Conservation (phyloP, 2,797 vertebrate genomes). For the Miichthys miiuy region DNA sequence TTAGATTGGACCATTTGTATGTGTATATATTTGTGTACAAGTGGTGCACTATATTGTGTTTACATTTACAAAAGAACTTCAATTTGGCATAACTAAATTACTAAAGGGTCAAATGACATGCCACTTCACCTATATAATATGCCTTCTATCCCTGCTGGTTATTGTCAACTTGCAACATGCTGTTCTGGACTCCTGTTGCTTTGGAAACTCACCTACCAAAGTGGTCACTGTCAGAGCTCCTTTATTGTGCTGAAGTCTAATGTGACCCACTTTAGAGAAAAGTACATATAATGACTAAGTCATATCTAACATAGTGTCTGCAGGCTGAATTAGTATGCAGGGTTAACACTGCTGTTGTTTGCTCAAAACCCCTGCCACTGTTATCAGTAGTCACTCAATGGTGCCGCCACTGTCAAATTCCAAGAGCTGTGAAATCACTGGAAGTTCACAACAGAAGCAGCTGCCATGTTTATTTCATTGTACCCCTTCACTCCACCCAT, state of each 20-base stretch:
- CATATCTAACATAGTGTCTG: conserved; percentile 44
- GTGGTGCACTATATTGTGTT: not conserved
- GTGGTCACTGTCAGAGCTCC: not conserved
- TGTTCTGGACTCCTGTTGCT: not conserved
- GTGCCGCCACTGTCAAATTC: conserved; percentile 77
- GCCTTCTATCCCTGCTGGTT: not conserved
- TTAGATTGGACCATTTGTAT: not conserved
- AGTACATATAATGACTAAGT: not conserved
- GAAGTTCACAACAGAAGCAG: conserved; percentile 77
- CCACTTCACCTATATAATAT: not conserved
- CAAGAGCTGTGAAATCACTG: conserved; percentile 79
- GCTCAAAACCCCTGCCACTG: conserved; percentile 56
- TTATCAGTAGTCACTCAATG: conserved; percentile 81
- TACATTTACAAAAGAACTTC: not conserved
- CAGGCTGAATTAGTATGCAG: conserved; percentile 78
- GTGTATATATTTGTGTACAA: not conserved
- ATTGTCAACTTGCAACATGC: not conserved
- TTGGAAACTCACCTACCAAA: not conserved
- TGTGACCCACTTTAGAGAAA: conserved; percentile 1
- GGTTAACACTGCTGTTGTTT: conserved; percentile 67
- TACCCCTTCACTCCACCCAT: conserved; percentile 64
- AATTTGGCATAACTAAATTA: not conserved
- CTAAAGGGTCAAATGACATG: not conserved
- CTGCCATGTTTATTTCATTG: conserved; percentile 81
- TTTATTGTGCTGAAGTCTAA: not conserved